These are phyloP conservation scores for Callionymus lyra DNA, from an alignment of 2,113 vertebrate species.

Conservation along the genomic window DNA sequence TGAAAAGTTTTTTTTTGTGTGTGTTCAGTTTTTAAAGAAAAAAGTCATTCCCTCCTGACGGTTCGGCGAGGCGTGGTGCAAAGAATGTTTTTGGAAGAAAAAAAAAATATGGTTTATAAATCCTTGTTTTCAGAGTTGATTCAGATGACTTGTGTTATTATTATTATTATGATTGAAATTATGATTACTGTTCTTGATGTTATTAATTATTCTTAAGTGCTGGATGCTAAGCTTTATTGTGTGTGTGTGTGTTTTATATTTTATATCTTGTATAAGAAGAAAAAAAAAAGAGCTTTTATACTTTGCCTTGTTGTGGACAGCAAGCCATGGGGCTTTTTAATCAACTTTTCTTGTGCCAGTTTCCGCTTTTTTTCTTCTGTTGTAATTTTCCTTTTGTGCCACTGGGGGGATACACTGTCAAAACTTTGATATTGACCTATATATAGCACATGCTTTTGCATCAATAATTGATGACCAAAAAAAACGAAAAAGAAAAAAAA, in stretches of 20 bases:
- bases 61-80: conserved; percentile 4
- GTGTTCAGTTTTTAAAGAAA: no score
- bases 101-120: conserved; percentile 48
- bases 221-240: conserved; percentile 76
- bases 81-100: conserved; percentile 13
- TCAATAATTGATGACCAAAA: conserved; percentile 45
- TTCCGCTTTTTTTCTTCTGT: conserved; percentile 59
- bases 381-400: conserved; percentile 46
- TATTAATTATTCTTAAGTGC: conserved; percentile 69
- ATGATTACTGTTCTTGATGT: conserved; percentile 61
- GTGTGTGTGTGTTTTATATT: conserved; percentile 64
- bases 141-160: conserved; percentile 57
- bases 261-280: conserved; percentile 64
- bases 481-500: no score
- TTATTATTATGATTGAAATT: conserved; percentile 63
- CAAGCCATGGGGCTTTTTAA: conserved; percentile 56
- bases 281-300: conserved; percentile 65
- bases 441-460: conserved; percentile 58
- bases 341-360: conserved; percentile 55
- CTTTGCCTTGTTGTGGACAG: conserved; percentile 66
- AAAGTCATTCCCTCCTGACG: conserved; percentile 44
- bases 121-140: conserved; percentile 53
- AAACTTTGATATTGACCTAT: conserved; percentile 59
- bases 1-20: conserved; percentile 45
- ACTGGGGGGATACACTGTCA: conserved; percentile 34